Conservation (phyloP, 2,797 vertebrate species). For the Phyllotis vaccarum region DNA sequence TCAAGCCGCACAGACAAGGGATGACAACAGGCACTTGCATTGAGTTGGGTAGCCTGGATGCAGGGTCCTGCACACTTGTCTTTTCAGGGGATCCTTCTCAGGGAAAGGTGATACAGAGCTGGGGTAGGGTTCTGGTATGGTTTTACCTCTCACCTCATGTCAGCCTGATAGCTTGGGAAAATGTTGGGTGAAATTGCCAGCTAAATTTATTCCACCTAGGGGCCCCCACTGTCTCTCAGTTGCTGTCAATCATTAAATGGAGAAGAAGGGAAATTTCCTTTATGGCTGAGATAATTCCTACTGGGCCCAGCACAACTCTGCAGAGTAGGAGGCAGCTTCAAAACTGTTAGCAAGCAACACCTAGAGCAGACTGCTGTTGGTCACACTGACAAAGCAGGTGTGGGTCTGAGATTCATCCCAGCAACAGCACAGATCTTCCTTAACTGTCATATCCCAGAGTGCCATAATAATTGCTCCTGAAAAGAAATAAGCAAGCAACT, state of each 20-base stretch:
- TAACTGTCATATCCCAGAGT: not conserved
- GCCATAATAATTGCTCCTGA: not conserved
- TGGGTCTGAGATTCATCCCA: not conserved
- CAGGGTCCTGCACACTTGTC: not conserved
- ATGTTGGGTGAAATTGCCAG: not conserved
- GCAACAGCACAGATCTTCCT: not conserved
- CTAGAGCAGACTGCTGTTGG: not conserved
- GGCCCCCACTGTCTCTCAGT: not conserved
- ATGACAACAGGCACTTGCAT: not conserved
- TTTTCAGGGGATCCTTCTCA: not conserved
- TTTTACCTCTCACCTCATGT: not conserved
- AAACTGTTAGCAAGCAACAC: not conserved
- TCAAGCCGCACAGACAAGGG: not conserved
- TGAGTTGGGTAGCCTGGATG: not conserved
- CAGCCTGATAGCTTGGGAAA: not conserved
- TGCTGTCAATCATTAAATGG: not conserved
- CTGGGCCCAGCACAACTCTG: not conserved
- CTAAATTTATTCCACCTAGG: not conserved
- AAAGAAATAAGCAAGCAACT: not conserved
- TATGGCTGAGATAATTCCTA: not conserved
- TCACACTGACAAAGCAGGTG: not conserved
- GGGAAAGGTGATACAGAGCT: not conserved
- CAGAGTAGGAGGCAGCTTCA: not conserved
- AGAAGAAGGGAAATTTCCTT: not conserved
- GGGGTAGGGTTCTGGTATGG: too few species aligned